Evolutionary conservation across 1,140 invertebrate genomes (phyloP), one percentile per base, ranked within the genome.

Genomic region (Leptopilina boulardi): DNA sequence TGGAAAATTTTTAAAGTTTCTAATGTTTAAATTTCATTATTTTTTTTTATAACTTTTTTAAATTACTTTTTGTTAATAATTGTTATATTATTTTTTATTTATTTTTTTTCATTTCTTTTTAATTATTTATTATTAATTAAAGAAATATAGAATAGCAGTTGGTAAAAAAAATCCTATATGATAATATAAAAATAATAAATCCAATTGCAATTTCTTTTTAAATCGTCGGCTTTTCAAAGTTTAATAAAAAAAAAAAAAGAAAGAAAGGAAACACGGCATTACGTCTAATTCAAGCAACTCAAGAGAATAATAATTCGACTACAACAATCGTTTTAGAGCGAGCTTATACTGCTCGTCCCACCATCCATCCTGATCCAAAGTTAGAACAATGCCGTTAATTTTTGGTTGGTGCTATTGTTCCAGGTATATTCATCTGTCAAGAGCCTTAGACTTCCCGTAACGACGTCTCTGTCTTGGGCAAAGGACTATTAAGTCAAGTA

Each of bases 311-410:
- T 66, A 66, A 66, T 66, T 66, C 56, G 23, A 66, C 56, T 66
- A 66, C 56, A 66, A 66, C 56, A 66, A 66, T 66, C 23, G 56
- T 66, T 66, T 66, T 66, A 15, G 56, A 66, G 26, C 56, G 75
- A 83, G 77, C 78, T 34, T 34, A n/a, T n/a, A 34, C 30, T 34
- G 79, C 70, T 80, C 76, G 78, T 78, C 81, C 81, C 71, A 81
- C 80, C 78, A 82, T 81, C 76, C 76, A 78, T 80, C 80, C 80
- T 78, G 75, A 80, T 44, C 80, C 89, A 85, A 90, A 91, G 88
- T 91, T 90, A 86, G 87, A 87, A 91, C 90, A 91, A 91, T 91
- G 89, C 86, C 89, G 87, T 90, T 90, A 89, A 91, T 91, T 91
- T 91, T 91, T 91, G 89, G 88, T 86, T 85, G 78, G 84, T 84